These are phyloP conservation scores for Muscidifurax raptorellus DNA, from an alignment of 1,140 invertebrate genomes.

Conservation along the genomic window DNA sequence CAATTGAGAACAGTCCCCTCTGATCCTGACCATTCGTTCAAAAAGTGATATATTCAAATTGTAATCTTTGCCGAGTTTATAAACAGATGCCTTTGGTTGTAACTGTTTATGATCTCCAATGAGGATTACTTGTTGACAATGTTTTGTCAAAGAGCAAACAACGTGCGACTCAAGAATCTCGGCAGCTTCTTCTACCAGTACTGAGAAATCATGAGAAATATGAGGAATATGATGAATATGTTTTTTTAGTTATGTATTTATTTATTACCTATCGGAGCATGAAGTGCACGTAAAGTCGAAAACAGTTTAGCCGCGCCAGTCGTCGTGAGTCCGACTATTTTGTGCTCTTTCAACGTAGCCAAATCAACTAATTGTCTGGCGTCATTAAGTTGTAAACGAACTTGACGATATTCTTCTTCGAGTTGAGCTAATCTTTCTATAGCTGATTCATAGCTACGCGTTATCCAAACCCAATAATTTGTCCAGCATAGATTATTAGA, in stretches of 20 bases:
- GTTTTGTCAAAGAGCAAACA: neutral
- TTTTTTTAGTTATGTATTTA: neutral
- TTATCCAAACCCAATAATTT: constrained; percentile 15
- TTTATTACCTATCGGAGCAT: constrained; percentile 18
- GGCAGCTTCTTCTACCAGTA: constrained; percentile 24
- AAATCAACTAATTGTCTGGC: neutral
- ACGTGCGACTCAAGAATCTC: constrained; percentile 24
- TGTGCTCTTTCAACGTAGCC: neutral
- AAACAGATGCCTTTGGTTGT: neutral
- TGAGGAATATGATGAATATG: too few species aligned
- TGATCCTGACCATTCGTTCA: constrained; percentile 1
- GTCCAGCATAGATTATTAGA: neutral
- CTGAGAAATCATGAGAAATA: neutral
- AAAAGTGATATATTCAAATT: constrained; percentile 29
- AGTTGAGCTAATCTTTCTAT: neutral
- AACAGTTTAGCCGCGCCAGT: constrained; percentile 16
- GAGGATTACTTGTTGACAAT: constrained; percentile 22
- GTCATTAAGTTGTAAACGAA: neutral
- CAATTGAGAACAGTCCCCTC: neutral
- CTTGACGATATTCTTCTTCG: neutral
- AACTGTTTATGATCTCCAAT: constrained; percentile 37
- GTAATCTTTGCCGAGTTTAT: constrained; percentile 7
- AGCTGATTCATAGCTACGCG: neutral
- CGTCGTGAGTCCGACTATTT: constrained; percentile 17
- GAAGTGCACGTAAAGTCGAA: neutral